These are phyloP conservation scores for Leptodirus hochenwartii DNA, from an alignment of 2,888 invertebrate genomes.

Conservation along the genomic window DNA sequence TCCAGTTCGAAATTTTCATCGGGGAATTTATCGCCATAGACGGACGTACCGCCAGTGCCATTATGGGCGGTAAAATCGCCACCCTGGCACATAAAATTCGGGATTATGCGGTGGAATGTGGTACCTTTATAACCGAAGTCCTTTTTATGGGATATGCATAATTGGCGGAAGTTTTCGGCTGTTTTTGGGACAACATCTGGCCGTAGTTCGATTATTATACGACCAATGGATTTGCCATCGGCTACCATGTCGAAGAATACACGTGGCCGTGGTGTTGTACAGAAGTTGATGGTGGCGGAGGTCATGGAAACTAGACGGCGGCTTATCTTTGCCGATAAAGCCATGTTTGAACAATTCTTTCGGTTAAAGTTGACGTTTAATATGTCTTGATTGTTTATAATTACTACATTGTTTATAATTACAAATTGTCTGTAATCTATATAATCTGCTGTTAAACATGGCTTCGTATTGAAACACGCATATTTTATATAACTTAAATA, in stretches of 20 bases:
- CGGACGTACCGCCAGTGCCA: slow-evolving; percentile 91
- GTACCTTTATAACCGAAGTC: slow-evolving; percentile 88
- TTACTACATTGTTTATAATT: too few relatives aligned
- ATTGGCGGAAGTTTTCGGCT: slow-evolving; percentile 89
- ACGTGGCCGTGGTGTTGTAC: slow-evolving; percentile 68
- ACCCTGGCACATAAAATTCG: slow-evolving; percentile 95
- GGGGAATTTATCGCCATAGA: slow-evolving; percentile 88
- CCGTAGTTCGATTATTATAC: slow-evolving; percentile 82
- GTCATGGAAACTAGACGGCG: too few relatives aligned
- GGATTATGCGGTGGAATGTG: slow-evolving; percentile 90
- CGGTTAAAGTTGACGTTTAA: too few relatives aligned
- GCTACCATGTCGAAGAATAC: slow-evolving; percentile 83
- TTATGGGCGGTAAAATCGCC: slow-evolving; percentile 91
- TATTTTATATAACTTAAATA: too few relatives aligned
- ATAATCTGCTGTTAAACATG: too few relatives aligned
- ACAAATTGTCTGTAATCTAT: too few relatives aligned
- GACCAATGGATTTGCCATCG: slow-evolving; percentile 58
- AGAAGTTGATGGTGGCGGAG: too few relatives aligned
- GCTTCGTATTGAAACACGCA: too few relatives aligned
- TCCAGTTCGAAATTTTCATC: slow-evolving; percentile 95
- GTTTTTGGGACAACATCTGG: slow-evolving; percentile 87
- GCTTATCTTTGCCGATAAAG: too few relatives aligned
- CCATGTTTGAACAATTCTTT: too few relatives aligned
- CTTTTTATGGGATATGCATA: slow-evolving; percentile 94
- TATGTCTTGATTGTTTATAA: too few relatives aligned